Conservation (phyloP, 2,113 vertebrate species). For the Elaphurus davidianus region DNA sequence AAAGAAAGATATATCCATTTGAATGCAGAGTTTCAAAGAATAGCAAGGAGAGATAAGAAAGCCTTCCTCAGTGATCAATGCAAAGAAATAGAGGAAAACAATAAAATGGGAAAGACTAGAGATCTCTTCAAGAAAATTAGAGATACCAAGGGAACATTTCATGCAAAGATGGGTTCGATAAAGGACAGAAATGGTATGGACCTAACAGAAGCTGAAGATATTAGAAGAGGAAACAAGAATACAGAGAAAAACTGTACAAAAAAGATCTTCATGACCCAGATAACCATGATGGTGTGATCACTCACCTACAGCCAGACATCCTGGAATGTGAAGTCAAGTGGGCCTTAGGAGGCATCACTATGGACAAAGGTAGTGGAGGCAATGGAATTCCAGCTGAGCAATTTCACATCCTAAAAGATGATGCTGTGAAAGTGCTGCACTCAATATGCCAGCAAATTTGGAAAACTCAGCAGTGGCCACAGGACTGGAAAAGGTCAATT, state of each 20-base stretch:
- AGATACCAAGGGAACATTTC: not conserved
- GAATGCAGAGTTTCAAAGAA: not conserved
- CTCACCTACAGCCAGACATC: not conserved
- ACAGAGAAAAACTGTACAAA: not conserved
- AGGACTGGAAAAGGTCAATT: not conserved
- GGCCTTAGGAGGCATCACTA: not conserved
- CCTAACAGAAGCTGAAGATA: not conserved
- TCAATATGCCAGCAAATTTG: not conserved
- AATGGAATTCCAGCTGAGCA: too few species aligned
- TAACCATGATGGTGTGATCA: not conserved
- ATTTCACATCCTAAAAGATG: not conserved
- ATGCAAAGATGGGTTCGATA: not conserved
- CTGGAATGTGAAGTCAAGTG: not conserved
- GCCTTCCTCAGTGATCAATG: not conserved
- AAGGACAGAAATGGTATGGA: not conserved
- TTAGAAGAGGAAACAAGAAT: not conserved
- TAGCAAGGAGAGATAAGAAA: not conserved
- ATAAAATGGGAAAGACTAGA: not conserved
- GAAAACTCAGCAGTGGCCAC: not conserved
- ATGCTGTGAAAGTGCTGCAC: not conserved
- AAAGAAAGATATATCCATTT: not conserved
- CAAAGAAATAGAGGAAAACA: not conserved
- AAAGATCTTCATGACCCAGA: not conserved
- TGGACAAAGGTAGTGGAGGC: too few species aligned
- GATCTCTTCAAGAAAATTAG: not conserved